Evolutionary conservation across 2,888 invertebrate species (phyloP).

Genomic region (Lordiphosa andalusiaca): DNA sequence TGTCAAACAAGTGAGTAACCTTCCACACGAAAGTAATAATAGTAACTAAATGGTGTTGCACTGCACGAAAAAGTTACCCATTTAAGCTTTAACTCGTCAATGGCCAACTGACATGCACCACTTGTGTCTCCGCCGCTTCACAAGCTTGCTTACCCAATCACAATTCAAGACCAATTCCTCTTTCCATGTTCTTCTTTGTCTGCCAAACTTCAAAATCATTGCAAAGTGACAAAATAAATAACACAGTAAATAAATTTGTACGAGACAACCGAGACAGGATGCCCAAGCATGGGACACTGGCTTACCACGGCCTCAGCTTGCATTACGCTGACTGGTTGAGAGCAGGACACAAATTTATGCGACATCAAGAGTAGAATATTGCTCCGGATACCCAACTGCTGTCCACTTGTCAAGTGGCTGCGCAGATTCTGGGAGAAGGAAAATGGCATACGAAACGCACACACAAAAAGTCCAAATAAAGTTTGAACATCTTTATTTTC

Average conservation of each 20-base stretch:
- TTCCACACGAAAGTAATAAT: too few species aligned
- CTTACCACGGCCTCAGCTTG: conserved; percentile 36
- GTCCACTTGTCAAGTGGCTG: conserved; percentile 8
- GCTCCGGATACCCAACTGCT: conserved; percentile 13
- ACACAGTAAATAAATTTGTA: conserved; percentile 61
- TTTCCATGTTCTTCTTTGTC: neutral
- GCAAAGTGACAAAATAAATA: conserved; percentile 66
- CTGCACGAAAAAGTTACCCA: too few species aligned
- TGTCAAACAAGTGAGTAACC: too few species aligned
- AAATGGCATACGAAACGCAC: too few species aligned
- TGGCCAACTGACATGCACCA: too few species aligned
- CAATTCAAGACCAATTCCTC: neutral
- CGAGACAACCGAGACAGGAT: conserved; percentile 16
- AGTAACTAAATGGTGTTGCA: too few species aligned
- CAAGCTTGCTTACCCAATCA: conserved; percentile 10
- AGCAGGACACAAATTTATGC: conserved; percentile 55
- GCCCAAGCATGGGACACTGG: conserved; percentile 48
- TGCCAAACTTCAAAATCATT: conserved; percentile 55
- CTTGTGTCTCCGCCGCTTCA: too few species aligned
- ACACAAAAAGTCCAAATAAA: neutral
- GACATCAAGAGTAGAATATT: conserved; percentile 49
- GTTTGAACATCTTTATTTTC: too few species aligned
- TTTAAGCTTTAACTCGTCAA: too few species aligned
- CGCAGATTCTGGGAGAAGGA: neutral
- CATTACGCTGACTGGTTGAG: conserved; percentile 36